Base-by-base conservation (phyloP, 2,888 invertebrate genomes). In the Pinctada fucata region DNA sequence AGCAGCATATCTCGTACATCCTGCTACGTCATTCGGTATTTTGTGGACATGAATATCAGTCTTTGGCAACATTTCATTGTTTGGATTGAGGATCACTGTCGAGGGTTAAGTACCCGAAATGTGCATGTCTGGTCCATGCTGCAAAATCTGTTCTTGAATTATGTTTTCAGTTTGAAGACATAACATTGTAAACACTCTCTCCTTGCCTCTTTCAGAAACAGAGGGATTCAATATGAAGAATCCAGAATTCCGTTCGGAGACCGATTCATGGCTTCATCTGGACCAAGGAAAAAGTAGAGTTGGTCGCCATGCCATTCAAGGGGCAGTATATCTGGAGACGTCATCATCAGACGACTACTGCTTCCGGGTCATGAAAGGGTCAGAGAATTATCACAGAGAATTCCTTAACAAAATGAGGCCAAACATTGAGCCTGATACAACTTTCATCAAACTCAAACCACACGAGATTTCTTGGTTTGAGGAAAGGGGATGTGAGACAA, bases 281-380 rank as follows among this genome's bases (percentile, higher is more conserved):
- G 89, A 89, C 74, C 89, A 89, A 71, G 82, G 82, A 2, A 72
- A 81, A 0, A 47, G 75, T 1, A 78, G 84, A 50, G 49, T 72
- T 16, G 88, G 88, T 13, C 84, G 84, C 3, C 89, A 89, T 71
- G 84, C 84, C n/a, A 87, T 85, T 76, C 89, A 89, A 75, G 88
- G 89, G 0, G 88, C 83, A 0, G 80, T 88, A 2, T 87, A 87
- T 70, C 51, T 89, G 31, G 89, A 89, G 79, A 84, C 83, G 13
- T 78, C 86, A 0, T 71, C 76, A 3, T 79, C 84, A 66, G 82
- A 83, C 16, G 89, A 89, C 72, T 86, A 83, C 78, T 83, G 84
- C 5, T 79, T 88, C 31, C 75, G 79, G 16, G 88, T 89, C 2
- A 73, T 89, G 70, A 79, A 83, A 65, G 79, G 81, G 4, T 88